Percentiles rank a stretch among this genome's conserved stretches.
These are phyloP conservation scores for Globodera ellingtonae DNA, from an alignment of 1,140 invertebrate genomes.

Conservation along the genomic window DNA sequence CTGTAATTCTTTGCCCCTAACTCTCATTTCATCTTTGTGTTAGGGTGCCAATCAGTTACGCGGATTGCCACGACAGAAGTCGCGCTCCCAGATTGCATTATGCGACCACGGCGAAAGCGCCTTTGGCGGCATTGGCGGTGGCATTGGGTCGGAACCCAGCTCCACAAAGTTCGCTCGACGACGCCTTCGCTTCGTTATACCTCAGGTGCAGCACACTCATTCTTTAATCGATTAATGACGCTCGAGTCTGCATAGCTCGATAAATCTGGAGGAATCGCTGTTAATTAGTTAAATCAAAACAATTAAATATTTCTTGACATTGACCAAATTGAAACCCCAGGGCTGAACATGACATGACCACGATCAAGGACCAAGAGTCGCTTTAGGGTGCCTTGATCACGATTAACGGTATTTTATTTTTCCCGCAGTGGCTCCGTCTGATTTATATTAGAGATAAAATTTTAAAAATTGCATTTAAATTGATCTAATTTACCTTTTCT, in stretches of 20 bases:
- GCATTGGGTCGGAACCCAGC: constrained; percentile 8
- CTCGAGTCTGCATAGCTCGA: not conserved
- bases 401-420: not conserved
- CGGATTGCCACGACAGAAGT: not conserved
- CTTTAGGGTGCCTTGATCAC: not conserved
- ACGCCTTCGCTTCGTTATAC: constrained; percentile 36
- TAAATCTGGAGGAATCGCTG: not conserved
- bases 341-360: not conserved
- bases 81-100: constrained; percentile 18
- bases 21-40: not conserved
- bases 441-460: too few relatives aligned
- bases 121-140: not conserved
- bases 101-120: not conserved
- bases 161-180: constrained; percentile 16
- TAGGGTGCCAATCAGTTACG: not conserved
- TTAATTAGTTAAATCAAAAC: too few relatives aligned
- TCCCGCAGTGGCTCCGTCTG: not conserved
- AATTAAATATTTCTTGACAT: too few relatives aligned
- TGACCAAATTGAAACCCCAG: not conserved
- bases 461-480: too few relatives aligned
- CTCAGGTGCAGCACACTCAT: constrained; percentile 26
- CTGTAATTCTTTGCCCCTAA: not conserved
- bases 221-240: not conserved
- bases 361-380: not conserved
- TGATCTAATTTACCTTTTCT: too few relatives aligned